phyloP scores from a whole-genome alignment of 2,888 invertebrate genomes.

The Flabesymbios commensalis region DNA sequence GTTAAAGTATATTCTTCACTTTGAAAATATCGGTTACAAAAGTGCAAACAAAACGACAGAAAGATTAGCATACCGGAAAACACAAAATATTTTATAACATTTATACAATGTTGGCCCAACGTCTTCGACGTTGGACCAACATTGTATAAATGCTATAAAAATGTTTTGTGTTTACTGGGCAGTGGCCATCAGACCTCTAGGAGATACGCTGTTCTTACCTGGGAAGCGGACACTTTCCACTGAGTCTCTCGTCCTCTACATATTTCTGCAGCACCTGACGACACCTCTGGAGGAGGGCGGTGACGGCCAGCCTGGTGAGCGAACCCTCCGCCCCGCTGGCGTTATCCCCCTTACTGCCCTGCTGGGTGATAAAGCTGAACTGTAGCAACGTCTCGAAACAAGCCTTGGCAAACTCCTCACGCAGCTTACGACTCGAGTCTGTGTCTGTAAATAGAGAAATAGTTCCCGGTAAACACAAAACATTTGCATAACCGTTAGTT shows the following conservation, averaged over 20 bases:
- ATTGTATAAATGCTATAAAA: too few species aligned
- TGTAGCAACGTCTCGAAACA: slow-evolving; percentile 95
- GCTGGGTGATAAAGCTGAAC: slow-evolving; percentile 74
- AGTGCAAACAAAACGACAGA: too few species aligned
- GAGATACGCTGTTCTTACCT: too few species aligned
- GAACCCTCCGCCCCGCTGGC: slow-evolving; percentile 69
- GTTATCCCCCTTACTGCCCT: slow-evolving; percentile 60
- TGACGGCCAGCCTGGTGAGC: slow-evolving; percentile 73
- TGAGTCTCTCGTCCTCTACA: slow-evolving; percentile 80
- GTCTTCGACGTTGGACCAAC: too few species aligned
- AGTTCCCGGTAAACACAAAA: background rate
- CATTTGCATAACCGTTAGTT: background rate
- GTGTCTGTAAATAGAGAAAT: slow-evolving; percentile 65
- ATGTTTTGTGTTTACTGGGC: too few species aligned
- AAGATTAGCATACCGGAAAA: too few species aligned
- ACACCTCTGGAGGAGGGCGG: slow-evolving; percentile 88
- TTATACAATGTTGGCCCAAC: too few species aligned
- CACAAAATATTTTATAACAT: too few species aligned
- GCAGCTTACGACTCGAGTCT: slow-evolving; percentile 75
- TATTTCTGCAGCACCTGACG: slow-evolving; percentile 89
- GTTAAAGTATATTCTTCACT: too few species aligned
- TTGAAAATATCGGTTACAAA: too few species aligned
- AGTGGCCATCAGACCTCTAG: too few species aligned
- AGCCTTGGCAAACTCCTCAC: slow-evolving; percentile 94
- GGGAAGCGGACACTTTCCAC: slow-evolving; percentile 83